Evolutionary conservation across 2,888 invertebrate genomes (phyloP).

Genomic region (Synergus japonicus): DNA sequence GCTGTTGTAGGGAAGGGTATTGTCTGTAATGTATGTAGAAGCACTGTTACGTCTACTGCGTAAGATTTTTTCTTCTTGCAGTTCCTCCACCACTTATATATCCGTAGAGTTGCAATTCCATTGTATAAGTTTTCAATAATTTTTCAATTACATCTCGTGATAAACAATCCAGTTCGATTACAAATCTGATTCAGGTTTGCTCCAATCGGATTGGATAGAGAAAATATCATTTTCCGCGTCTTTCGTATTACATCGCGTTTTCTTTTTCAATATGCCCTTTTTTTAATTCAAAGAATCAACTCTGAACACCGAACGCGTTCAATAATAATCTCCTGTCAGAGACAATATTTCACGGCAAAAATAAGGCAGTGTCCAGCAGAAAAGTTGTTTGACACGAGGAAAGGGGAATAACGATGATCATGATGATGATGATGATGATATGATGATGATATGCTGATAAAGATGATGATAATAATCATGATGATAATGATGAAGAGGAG

Average conservation of each 20-base stretch:
- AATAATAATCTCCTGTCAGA: constrained; percentile 2
- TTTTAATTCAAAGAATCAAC: background rate
- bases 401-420: background rate
- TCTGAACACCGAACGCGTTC: background rate
- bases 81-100: constrained; percentile 40
- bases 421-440: background rate
- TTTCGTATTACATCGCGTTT: constrained; percentile 37
- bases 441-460: too few relatives aligned
- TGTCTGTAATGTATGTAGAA: constrained; percentile 39
- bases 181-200: background rate
- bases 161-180: constrained; percentile 10
- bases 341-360: constrained; percentile 1
- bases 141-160: constrained; percentile 33
- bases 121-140: constrained; percentile 35
- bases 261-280: background rate
- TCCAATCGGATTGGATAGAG: constrained; percentile 10
- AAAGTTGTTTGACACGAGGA: constrained; percentile 16
- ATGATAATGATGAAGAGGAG: background rate
- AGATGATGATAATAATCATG: background rate
- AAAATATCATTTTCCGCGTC: background rate
- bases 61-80: constrained; percentile 39
- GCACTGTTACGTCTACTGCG: constrained; percentile 39
- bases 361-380: constrained; percentile 11
- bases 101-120: constrained; percentile 39
- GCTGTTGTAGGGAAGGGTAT: constrained; percentile 39